Base-by-base conservation (phyloP, 2,888 invertebrate species). In the Phengaris alcon region DNA sequence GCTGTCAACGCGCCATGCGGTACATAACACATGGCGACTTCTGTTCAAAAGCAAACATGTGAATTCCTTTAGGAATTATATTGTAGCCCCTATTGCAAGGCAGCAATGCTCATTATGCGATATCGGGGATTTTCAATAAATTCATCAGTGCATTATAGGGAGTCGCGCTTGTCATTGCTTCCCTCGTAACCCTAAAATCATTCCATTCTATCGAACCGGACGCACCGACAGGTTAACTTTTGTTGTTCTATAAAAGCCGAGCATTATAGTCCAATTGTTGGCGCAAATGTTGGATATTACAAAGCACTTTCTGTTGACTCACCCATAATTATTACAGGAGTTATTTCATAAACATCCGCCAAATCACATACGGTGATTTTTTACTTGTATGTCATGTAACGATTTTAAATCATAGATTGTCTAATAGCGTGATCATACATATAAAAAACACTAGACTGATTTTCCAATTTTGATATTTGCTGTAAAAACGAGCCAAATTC, bases 181-280 rank as follows among this genome's bases (percentile, higher is more conserved):
- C 90, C 90, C 89, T 90, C 84, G 85, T 89, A 92, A 93, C 93
- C 93, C 93, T 91, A 91, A 92, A 93, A 91, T 89, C 86, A 88
- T 87, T 90, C 87, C 84, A 90, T 93, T 92, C 88, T 87, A 84
- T 84, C 85, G 79, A 85, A 83, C 85, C 88, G 89, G 88, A 89
- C 88, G 88, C 88, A 84, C 83, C 87, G 90, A 92, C 93, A 93
- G 93, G 93, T 93, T 92, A 90, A 90, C 93, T 93, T 93, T 93
- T 93, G 92, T 91, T 90, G 84, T 88, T 88, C 84, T 83, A 90
- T 86, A 90, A 92, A 90, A 89, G 91, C 90, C 86, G 85, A 88
- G 90, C 90, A 93, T 93, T 93, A 93, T 86, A 86, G 84, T 84
- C 85, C 87, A 85, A 92, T 92, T 93, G 92, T 93, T 89, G 87